Evolutionary conservation across 2,888 invertebrate genomes (phyloP).

Genomic region (Synanthedon vespiformis): DNA sequence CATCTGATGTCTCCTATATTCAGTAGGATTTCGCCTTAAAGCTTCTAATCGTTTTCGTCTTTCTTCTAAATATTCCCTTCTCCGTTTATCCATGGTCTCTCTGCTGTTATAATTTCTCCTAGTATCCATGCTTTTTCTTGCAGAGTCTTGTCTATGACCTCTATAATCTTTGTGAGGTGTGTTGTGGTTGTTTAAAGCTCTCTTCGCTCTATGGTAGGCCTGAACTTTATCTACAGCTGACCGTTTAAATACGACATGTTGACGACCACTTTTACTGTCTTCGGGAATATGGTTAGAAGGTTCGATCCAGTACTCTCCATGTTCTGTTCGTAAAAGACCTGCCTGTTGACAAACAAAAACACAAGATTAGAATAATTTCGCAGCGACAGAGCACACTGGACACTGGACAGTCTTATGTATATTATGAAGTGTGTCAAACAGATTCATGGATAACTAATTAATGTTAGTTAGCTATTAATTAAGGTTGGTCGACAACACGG

Average conservation of each 20-base stretch:
- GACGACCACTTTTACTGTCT: conserved; percentile 54
- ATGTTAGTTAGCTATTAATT: too few relatives aligned
- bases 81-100: conserved; percentile 68
- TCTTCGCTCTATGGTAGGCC: conserved; percentile 47
- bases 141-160: conserved; percentile 57
- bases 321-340: conserved; percentile 75
- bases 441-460: too few relatives aligned
- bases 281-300: conserved; percentile 70
- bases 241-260: conserved; percentile 77
- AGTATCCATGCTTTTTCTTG: conserved; percentile 35
- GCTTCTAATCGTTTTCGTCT: conserved; percentile 43
- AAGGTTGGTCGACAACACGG: too few relatives aligned
- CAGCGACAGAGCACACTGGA: too few relatives aligned
- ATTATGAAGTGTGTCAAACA: too few relatives aligned
- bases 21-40: conserved; percentile 47
- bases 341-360: conserved; percentile 55
- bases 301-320: conserved; percentile 79
- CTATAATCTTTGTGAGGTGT: conserved; percentile 35
- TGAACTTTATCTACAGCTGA: conserved; percentile 70
- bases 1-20: conserved; percentile 44
- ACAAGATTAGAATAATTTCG: too few relatives aligned
- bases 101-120: conserved; percentile 63
- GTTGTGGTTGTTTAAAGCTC: conserved; percentile 30
- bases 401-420: too few relatives aligned
- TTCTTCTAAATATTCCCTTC: conserved; percentile 45